A percentile compares a stretch with the other conserved stretches of the same genome.
These are phyloP conservation scores for Crossocerus cetratus DNA, from an alignment of 2,888 invertebrate species.

Conservation along the genomic window DNA sequence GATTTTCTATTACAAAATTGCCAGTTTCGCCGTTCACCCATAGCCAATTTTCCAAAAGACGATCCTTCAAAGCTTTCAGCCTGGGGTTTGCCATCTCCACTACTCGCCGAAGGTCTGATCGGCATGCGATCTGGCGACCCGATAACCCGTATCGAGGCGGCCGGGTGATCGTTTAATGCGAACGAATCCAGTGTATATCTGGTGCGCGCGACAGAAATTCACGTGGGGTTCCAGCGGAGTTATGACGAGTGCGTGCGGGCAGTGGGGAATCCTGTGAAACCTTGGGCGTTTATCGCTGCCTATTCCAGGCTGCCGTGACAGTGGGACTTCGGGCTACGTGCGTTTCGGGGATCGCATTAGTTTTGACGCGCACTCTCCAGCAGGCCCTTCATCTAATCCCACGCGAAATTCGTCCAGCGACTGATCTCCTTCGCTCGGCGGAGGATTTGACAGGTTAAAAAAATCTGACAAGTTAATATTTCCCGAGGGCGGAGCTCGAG, in stretches of 20 bases:
- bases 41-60: too few species aligned
- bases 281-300: constrained; percentile 21
- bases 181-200: constrained; percentile 7
- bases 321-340: constrained; percentile 30
- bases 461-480: too few species aligned
- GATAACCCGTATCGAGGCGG: constrained; percentile 36
- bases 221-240: constrained; percentile 40
- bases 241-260: constrained; percentile 51
- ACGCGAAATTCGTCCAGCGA: too few species aligned
- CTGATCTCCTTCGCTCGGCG: too few species aligned
- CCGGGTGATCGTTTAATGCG: constrained; percentile 27
- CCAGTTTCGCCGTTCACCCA: too few species aligned
- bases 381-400: too few species aligned
- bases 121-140: constrained; percentile 9
- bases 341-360: constrained; percentile 35
- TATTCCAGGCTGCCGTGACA: constrained; percentile 27
- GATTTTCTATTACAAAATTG: too few species aligned
- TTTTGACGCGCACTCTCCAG: constrained; percentile 33
- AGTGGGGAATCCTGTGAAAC: constrained; percentile 1
- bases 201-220: neutral
- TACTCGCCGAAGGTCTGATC: neutral
- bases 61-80: too few species aligned
- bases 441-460: too few species aligned
- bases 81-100: too few species aligned
- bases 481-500: neutral